Evolutionary conservation across 2,888 invertebrate genomes (phyloP).

Genomic region (Pammene fasciana): DNA sequence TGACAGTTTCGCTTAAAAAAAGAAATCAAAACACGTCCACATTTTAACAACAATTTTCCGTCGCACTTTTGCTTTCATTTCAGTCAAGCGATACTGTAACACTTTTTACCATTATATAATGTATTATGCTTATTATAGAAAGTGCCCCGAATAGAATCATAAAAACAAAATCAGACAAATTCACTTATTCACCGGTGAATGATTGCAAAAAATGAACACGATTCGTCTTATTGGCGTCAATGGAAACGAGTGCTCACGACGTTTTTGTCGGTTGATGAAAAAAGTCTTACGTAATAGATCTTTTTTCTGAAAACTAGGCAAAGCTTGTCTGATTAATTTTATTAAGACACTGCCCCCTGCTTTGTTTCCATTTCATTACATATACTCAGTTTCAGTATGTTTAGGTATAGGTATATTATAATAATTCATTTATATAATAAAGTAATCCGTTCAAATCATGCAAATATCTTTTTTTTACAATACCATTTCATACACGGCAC

Average conservation of each 20-base stretch:
- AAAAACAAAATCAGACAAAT: slow-evolving; percentile 41
- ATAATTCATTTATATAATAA: too few species aligned
- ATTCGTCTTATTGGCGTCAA: slow-evolving; percentile 29
- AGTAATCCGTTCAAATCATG: not conserved
- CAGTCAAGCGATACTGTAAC: slow-evolving; percentile 39
- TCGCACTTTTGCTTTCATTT: slow-evolving; percentile 45
- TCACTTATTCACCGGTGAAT: slow-evolving; percentile 30
- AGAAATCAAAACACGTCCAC: slow-evolving; percentile 17
- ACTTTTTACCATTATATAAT: slow-evolving; percentile 50
- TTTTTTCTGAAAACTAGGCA: not conserved
- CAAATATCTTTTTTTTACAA: not conserved
- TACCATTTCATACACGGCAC: not conserved
- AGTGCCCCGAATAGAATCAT: slow-evolving; percentile 49
- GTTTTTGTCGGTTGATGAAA: not conserved
- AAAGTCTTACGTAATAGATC: not conserved
- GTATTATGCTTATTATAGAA: slow-evolving; percentile 52
- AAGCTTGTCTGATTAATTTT: not conserved
- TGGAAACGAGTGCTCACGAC: slow-evolving; percentile 35
- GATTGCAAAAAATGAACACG: slow-evolving; percentile 38
- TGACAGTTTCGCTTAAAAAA: too few species aligned
- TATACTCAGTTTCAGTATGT: too few species aligned
- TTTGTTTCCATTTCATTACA: too few species aligned
- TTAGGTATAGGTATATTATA: too few species aligned
- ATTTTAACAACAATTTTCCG: slow-evolving; percentile 42
- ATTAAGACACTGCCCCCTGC: too few species aligned